Evolutionary conservation across 2,113 vertebrate species (phyloP), one percentile per base, ranked within the genome.

Genomic region (Brienomyrus brachyistius): DNA sequence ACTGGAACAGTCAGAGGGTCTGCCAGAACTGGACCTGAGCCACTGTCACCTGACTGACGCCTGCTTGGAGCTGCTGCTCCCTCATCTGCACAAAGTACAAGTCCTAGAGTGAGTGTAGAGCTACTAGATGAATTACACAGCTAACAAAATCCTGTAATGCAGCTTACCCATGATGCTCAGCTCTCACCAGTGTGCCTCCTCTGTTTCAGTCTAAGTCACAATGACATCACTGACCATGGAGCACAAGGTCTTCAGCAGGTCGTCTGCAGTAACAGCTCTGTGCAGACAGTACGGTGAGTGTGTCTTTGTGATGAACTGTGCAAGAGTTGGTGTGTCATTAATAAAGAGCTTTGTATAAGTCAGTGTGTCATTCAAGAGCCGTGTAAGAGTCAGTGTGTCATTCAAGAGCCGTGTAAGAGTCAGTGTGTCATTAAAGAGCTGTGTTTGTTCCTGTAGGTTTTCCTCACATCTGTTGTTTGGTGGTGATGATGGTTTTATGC

Each of bases 1-100:
- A 87, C 88, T 93, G 91, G 90, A 92, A 47, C 52, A 90, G 50
- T 91, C 89, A 87, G 91, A 92, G 54, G 92, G 91, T 6, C 70
- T 92, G 13, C 90, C 82, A 51, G 90, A 93, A 87, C 92, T 92
- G 88, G 91, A 93, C 90, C 91, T 93, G 56, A 93, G 90, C 86
- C 89, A 92, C 85, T 93, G 92, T 31, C 84, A 87, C 40, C 90
- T 93, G 31, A 91, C 87, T 17, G 91, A 92, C 48, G 11, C 88
- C 2, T 85, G 66, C 8, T 51, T 93, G 88, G 62, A 91, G 51
- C 89, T 88, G 50, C 90, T 93, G 90, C 82, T 90, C 45, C 89
- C 91, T 82, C 86, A 91, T 54, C 88, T 92, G 66, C 90, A 91
- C 89, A 93, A 92, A 91, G 59, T 21, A 31, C 17, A 66, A 89